phyloP scores from a whole-genome alignment of 2,797 vertebrate genomes.

The Enteromius viviparus region DNA sequence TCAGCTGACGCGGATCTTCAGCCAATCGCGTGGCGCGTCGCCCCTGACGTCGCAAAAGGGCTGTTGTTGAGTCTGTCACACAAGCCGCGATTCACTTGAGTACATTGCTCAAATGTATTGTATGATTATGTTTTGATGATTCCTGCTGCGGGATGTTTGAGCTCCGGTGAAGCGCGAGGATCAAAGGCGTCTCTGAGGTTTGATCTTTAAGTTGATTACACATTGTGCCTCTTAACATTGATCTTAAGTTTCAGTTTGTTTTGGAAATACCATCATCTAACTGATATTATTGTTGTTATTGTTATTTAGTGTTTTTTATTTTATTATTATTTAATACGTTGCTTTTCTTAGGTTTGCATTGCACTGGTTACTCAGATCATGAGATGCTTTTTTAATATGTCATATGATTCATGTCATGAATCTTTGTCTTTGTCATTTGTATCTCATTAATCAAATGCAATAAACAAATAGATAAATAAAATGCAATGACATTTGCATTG shows the following conservation, averaged over 20 bases:
- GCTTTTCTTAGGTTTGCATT: background rate
- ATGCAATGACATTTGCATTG: background rate
- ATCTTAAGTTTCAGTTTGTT: background rate
- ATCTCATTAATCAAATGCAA: background rate
- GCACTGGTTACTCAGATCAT: background rate
- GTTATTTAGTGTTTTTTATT: background rate
- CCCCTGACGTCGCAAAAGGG: background rate
- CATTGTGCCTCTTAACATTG: background rate
- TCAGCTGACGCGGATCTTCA: conserved; percentile 6
- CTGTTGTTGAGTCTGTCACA: background rate
- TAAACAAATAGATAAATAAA: background rate
- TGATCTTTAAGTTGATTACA: background rate
- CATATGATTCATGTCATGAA: background rate
- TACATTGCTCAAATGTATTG: background rate
- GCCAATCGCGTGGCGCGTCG: conserved; percentile 6
- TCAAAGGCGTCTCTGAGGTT: conserved; percentile 10
- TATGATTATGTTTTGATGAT: background rate
- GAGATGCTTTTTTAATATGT: background rate
- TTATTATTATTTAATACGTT: too few relatives aligned
- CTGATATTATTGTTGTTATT: background rate
- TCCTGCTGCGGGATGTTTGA: too few relatives aligned
- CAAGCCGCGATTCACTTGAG: background rate
- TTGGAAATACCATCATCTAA: background rate
- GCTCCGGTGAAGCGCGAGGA: background rate
- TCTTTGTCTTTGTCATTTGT: background rate